Percentiles rank a stretch among this genome's conserved stretches.
phyloP scores from a whole-genome alignment of 2,113 vertebrate species.

The Tragelaphus strepsiceros region DNA sequence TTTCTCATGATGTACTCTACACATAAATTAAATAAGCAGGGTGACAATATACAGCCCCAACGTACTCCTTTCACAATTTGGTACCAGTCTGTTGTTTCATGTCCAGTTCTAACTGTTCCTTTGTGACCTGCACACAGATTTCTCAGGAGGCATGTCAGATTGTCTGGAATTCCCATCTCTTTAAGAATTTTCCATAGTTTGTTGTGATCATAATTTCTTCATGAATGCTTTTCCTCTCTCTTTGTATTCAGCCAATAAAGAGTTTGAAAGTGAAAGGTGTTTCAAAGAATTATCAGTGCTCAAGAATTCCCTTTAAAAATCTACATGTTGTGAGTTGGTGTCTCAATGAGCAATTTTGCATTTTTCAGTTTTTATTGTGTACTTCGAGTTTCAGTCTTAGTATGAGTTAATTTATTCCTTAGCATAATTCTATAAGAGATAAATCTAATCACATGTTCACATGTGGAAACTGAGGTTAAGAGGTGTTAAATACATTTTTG shows the following conservation, averaged over 20 bases:
- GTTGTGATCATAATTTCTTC: neutral
- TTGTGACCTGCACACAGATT: neutral
- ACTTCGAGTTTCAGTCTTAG: neutral
- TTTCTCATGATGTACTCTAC: neutral
- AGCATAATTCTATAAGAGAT: neutral
- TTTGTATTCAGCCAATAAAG: neutral
- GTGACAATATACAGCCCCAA: neutral
- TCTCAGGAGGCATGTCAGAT: neutral
- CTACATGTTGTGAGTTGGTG: neutral
- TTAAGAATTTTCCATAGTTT: neutral
- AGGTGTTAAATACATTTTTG: neutral
- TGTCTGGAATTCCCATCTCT: neutral
- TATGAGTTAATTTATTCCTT: neutral
- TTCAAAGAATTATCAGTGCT: neutral
- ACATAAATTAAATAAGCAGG: neutral
- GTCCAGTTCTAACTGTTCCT: neutral
- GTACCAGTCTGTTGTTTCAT: neutral
- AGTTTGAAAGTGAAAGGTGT: neutral
- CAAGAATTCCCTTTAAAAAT: neutral
- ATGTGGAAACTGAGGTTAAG: neutral
- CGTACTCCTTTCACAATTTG: rapidly evolving
- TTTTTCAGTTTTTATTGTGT: neutral
- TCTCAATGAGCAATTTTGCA: neutral
- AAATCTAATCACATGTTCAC: neutral
- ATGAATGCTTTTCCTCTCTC: neutral